Evolutionary conservation across 2,888 invertebrate genomes (phyloP).

Genomic region (Nysson spinosus): DNA sequence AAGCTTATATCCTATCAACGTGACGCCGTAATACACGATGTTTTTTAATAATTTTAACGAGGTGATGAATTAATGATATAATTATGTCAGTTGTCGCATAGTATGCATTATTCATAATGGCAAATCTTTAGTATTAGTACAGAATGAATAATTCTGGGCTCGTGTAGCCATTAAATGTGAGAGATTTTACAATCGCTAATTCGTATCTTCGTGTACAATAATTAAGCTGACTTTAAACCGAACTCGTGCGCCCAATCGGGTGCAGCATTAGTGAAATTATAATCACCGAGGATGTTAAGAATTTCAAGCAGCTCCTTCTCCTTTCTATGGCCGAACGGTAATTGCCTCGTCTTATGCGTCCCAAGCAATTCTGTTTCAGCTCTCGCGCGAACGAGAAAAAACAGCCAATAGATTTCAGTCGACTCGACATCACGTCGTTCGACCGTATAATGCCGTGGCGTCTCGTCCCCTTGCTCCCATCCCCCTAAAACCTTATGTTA

Average conservation of each 20-base stretch:
- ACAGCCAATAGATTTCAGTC: conserved; percentile 44
- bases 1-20: too few species aligned
- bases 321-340: conserved; percentile 31
- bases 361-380: conserved; percentile 25
- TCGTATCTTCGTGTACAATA: conserved; percentile 25
- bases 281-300: conserved; percentile 35
- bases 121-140: too few species aligned
- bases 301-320: conserved; percentile 24
- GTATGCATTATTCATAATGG: too few species aligned
- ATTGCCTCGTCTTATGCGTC: conserved; percentile 45
- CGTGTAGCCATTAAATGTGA: too few species aligned
- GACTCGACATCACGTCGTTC: conserved; percentile 32
- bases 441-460: conserved; percentile 53
- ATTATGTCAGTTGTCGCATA: too few species aligned
- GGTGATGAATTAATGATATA: too few species aligned
- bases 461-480: conserved; percentile 8
- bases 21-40: too few species aligned
- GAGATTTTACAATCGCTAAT: conserved; percentile 17
- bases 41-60: too few species aligned
- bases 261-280: conserved; percentile 36
- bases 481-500: conserved; percentile 1
- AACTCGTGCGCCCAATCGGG: conserved; percentile 2
- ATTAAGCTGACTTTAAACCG: conserved; percentile 46
- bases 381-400: conserved; percentile 42
- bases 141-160: too few species aligned